Conservation (phyloP, 1,140 invertebrate species). For the Drosophila parabipectinata region DNA sequence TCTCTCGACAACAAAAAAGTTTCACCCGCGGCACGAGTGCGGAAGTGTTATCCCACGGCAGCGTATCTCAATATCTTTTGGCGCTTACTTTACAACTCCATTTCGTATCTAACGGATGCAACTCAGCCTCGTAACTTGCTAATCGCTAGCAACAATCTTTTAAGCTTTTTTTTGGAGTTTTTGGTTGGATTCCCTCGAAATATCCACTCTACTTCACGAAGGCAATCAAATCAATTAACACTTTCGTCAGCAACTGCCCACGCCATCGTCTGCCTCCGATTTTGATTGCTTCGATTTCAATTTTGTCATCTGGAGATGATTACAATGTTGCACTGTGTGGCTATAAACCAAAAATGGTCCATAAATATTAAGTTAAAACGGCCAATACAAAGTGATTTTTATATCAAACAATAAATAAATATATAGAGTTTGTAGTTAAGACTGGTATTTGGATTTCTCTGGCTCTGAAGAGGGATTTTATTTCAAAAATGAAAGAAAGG, state of each 20-base stretch:
- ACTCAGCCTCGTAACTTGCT: slow-evolving; percentile 43
- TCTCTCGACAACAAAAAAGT: slow-evolving; percentile 32
- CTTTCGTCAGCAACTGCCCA: slow-evolving; percentile 59
- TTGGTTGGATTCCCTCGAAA: slow-evolving; percentile 19
- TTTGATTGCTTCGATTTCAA: slow-evolving; percentile 53
- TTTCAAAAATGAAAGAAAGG: background rate
- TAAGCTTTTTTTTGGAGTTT: slow-evolving; percentile 10
- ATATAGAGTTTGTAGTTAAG: background rate
- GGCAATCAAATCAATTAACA: slow-evolving; percentile 77
- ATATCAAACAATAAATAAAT: background rate
- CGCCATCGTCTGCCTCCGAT: slow-evolving; percentile 44
- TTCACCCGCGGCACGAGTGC: slow-evolving; percentile 73
- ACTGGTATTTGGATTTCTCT: background rate
- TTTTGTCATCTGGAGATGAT: slow-evolving; percentile 48
- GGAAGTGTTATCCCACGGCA: slow-evolving; percentile 81
- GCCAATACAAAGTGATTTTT: background rate
- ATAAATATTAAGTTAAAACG: slow-evolving; percentile 17
- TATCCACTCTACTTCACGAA: slow-evolving; percentile 18
- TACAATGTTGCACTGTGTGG: slow-evolving; percentile 41
- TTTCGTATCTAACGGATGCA: slow-evolving; percentile 61
- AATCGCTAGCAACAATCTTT: slow-evolving; percentile 29
- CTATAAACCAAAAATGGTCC: slow-evolving; percentile 24
- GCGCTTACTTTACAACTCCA: slow-evolving; percentile 61
- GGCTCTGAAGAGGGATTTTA: background rate
- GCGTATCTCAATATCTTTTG: slow-evolving; percentile 41